A percentile compares a stretch with the other conserved stretches of the same genome.
phyloP scores from a whole-genome alignment of 1,140 invertebrate genomes.

The Diploscapter pachys region DNA sequence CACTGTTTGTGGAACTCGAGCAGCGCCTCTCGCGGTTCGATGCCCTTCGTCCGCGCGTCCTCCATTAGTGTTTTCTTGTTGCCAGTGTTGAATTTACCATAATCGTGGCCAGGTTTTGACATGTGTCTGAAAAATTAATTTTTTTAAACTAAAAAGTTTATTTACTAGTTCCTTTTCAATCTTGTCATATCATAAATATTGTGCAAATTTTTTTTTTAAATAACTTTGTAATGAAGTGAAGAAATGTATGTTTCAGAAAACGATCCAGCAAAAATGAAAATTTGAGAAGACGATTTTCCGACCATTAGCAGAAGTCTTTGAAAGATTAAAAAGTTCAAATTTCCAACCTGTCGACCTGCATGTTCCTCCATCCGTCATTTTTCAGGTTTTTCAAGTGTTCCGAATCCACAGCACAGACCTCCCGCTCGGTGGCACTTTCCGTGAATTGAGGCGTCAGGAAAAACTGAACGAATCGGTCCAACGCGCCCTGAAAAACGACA shows the following conservation, averaged over 20 bases:
- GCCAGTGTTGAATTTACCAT: constrained; percentile 63
- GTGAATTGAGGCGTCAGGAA: constrained; percentile 88
- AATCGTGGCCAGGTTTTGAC: constrained; percentile 42
- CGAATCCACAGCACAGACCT: constrained; percentile 90
- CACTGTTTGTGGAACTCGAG: constrained; percentile 83
- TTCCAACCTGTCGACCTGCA: constrained; percentile 76
- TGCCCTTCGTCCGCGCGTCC: constrained; percentile 74
- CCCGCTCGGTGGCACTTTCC: constrained; percentile 79
- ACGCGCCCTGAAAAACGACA: constrained; percentile 62
- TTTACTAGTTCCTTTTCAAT: too few relatives aligned
- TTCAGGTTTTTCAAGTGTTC: constrained; percentile 91
- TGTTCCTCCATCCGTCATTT: constrained; percentile 79
- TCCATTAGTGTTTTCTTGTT: constrained; percentile 76
- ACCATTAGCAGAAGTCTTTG: too few relatives aligned
- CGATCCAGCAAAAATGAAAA: too few relatives aligned
- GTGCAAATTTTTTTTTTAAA: too few relatives aligned
- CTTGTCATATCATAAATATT: too few relatives aligned
- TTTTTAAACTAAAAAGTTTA: not conserved
- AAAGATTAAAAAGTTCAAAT: not conserved
- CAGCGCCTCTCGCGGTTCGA: constrained; percentile 77
- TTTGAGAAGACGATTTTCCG: too few relatives aligned
- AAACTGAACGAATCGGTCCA: constrained; percentile 82
- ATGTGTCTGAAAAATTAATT: constrained; percentile 40
- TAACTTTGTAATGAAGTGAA: too few relatives aligned
- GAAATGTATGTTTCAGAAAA: too few relatives aligned